Base-by-base conservation (phyloP, 2,113 vertebrate genomes). In the Menidia beryllina region DNA sequence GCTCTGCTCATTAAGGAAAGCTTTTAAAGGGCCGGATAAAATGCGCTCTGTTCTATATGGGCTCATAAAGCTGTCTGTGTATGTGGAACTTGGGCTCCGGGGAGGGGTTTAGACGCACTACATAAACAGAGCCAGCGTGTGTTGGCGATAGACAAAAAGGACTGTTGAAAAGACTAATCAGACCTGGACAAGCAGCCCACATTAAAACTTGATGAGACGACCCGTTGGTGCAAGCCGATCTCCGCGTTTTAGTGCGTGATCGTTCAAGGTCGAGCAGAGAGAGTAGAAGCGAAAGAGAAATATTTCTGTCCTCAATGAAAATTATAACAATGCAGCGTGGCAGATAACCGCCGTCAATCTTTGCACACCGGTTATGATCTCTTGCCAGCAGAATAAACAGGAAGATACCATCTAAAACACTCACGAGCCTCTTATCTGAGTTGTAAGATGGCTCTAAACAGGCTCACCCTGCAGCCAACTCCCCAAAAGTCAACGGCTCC, bases 151-250 rank as follows among this genome's bases (percentile, higher is more conserved):
- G 50, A 86, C 56, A 74, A 71, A 90, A 79, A 78, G 73, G 47
- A 72, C 63, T 41, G 69, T 38, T 89, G 84, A 93, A 92, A 79
- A 79, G 85, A 84, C 82, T 89, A 81, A 89, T 91, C 85, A 85
- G 81, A 73, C 38, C 66, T 48, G 71, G 71, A 88, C 88, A 89
- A 82, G 82, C 71, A 17, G 43, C 43, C 34, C 66, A 73, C 88
- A 93, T 94, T 91, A 94, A 93, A 91, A 85, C 77, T 91, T 91
- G 76, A 94, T 93, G 92, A 91, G 89, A 69, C 75, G 36, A 75
- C 77, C 60, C 67, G 36, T 55, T 25, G 13, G 41, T 72, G 81
- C 72, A 78, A 88, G 75, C 70, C 43, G 72, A 87, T 87, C 88
- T 82, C 65, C 19, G 14, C n/a, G 34, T 52, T 75, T 49, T 62